These are phyloP conservation scores for Manis crassicaudata DNA, from an alignment of 2,797 vertebrate genomes.

Conservation along the genomic window DNA sequence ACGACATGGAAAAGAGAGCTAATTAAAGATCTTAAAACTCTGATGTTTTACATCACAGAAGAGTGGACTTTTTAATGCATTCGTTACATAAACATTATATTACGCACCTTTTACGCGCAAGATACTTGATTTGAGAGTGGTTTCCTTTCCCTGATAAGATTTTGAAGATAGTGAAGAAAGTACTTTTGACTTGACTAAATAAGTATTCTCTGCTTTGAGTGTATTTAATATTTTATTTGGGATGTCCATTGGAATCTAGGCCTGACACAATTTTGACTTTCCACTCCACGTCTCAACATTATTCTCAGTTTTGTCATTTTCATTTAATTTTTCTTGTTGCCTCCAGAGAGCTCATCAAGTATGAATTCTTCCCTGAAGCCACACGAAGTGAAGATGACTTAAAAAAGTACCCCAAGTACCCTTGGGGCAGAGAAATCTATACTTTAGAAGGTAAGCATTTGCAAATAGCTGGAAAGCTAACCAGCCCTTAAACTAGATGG, in stretches of 20 bases:
- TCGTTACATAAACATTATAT: neutral
- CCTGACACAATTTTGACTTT: neutral
- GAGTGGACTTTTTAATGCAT: neutral
- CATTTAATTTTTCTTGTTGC: slow-evolving; percentile 67
- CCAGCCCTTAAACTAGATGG: neutral
- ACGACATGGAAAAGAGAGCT: neutral
- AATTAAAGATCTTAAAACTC: neutral
- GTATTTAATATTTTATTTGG: neutral
- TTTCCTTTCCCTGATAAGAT: neutral
- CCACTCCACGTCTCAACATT: neutral
- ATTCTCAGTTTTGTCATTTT: slow-evolving; percentile 57
- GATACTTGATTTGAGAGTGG: neutral
- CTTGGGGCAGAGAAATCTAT: slow-evolving; percentile 98
- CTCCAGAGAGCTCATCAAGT: slow-evolving; percentile 96
- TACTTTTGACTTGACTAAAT: neutral
- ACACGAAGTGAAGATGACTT: slow-evolving; percentile 96
- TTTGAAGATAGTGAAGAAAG: slow-evolving; percentile 34
- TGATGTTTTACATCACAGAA: neutral
- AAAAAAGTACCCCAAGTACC: slow-evolving; percentile 94
- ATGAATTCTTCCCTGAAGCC: slow-evolving; percentile 99
- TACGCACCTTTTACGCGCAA: neutral
- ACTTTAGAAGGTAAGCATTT: slow-evolving; percentile 93
- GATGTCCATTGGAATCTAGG: neutral
- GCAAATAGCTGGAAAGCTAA: neutral
- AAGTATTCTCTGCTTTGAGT: neutral